Percentiles rank a stretch among this genome's conserved stretches.
Evolutionary conservation across 2,888 invertebrate species (phyloP).

Genomic region (Tipula vernalis): DNA sequence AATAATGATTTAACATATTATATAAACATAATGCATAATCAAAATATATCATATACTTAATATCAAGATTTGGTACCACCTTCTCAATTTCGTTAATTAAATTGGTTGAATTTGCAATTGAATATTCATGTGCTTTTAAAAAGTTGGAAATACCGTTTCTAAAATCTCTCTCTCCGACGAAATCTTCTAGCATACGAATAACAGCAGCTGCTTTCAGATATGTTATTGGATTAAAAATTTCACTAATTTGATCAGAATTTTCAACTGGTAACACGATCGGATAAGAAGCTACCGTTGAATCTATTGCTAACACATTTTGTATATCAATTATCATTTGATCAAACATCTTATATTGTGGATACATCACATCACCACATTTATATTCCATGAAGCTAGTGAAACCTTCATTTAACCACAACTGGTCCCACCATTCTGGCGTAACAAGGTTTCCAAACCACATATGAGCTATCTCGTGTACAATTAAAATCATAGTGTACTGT

Average conservation of each 20-base stretch:
- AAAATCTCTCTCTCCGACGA: constrained; percentile 58
- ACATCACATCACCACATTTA: constrained; percentile 56
- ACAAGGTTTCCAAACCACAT: constrained; percentile 93
- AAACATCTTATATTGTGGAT: constrained; percentile 73
- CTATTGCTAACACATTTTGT: constrained; percentile 58
- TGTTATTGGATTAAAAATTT: constrained; percentile 82
- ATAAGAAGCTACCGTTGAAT: constrained; percentile 74
- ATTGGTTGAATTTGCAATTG: constrained; percentile 70
- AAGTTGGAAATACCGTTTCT: constrained; percentile 60
- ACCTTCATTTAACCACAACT: constrained; percentile 87
- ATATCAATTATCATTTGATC: constrained; percentile 66
- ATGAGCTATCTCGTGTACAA: constrained; percentile 90
- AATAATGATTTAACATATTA: neutral
- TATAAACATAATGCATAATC: neutral
- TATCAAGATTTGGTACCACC: constrained; percentile 39
- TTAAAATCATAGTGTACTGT: constrained; percentile 63
- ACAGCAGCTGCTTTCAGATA: constrained; percentile 88
- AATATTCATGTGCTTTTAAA: constrained; percentile 51
- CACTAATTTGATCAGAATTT: constrained; percentile 81
- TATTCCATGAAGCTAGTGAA: constrained; percentile 84
- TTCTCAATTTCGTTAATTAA: constrained; percentile 46
- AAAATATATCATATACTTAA: constrained; percentile 28
- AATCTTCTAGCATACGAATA: constrained; percentile 76
- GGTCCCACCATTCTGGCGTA: constrained; percentile 90
- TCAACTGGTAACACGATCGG: constrained; percentile 76